Base-by-base conservation (phyloP, 2,113 vertebrate genomes). In the Acrocephalus arundinaceus region DNA sequence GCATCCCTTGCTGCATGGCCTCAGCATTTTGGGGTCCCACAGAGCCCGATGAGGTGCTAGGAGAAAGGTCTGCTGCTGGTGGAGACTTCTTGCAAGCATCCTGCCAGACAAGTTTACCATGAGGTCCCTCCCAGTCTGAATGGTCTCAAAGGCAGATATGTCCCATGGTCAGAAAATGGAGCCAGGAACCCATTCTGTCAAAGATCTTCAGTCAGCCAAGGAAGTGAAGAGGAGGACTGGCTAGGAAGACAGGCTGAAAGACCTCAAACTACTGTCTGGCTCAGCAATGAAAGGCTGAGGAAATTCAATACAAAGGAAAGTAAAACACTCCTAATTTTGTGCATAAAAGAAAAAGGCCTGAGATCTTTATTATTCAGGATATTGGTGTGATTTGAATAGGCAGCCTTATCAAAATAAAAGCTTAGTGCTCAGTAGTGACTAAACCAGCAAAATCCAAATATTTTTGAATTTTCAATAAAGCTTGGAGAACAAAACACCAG, bases 11-110 rank as follows among this genome's bases (percentile, higher is more conserved):
- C 48, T 85, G 5, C 30, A 57, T 55, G 22, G 9, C 15, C 41
- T 13, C 37, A 37, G 39, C 0, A 0, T 33, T 5, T 31, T 46
- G n/a, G 21, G 27, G 5, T 58, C 27, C 37, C 48, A 49, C 2
- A 43, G 21, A 78, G 14, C 15, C 16, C 0, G 0, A 0, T 24
- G 14, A 0, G 0, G 55, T n/a, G 4, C 46, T 75, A 16, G 15
- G 28, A 63, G 33, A 28, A 33, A 49, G 24, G 10, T 41, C 63
- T 46, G 39, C 25, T 48, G 10, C 68, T 48, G 41, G 10, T 35
- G 27, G 46, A 81, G 31, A 21, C 43, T 61, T 28, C 31, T 48
- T 66, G 31, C 31, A 55, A 45, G 18, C 19, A 13, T n/a, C 80
- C 61, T 89, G 30, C 21, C 41, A 57, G 25, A 35, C 5, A 5